Conservation (phyloP, 2,797 vertebrate species). For the Meda fulgida region DNA sequence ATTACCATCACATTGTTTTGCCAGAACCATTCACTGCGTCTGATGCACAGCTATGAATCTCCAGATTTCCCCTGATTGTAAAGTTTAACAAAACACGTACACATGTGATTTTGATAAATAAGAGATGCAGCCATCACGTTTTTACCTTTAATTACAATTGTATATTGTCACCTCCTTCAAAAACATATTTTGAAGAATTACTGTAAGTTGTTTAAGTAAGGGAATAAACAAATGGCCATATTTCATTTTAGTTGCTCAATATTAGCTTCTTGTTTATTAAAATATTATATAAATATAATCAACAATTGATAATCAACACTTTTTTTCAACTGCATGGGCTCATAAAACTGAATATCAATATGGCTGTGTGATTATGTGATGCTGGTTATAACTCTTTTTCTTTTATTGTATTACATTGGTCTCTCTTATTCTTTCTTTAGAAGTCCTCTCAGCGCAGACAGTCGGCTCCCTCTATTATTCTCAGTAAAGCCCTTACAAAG, state of each 20-base stretch:
- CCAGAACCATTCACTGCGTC: not conserved
- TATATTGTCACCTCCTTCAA: not conserved
- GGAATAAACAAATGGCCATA: not conserved
- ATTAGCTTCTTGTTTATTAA: not conserved
- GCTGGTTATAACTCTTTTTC: not conserved
- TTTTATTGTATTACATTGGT: not conserved
- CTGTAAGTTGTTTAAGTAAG: no score
- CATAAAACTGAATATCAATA: not conserved
- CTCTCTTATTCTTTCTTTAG: slow-evolving; percentile 10
- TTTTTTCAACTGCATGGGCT: not conserved
- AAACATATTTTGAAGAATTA: slow-evolving; percentile 1
- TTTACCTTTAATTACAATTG: not conserved
- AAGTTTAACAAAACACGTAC: slow-evolving; percentile 11
- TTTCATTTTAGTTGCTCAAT: not conserved
- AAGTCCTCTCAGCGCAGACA: slow-evolving; percentile 43
- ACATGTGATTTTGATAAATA: not conserved
- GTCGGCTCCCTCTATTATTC: slow-evolving; percentile 47
- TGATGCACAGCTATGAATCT: not conserved
- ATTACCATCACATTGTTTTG: not conserved
- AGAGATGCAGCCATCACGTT: not conserved
- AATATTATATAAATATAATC: not conserved
- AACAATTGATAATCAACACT: not conserved
- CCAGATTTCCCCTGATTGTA: not conserved
- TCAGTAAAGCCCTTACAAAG: slow-evolving; percentile 50
- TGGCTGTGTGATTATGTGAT: slow-evolving; percentile 3